phyloP scores from a whole-genome alignment of 2,888 invertebrate genomes.

The Caradrina kadenii region DNA sequence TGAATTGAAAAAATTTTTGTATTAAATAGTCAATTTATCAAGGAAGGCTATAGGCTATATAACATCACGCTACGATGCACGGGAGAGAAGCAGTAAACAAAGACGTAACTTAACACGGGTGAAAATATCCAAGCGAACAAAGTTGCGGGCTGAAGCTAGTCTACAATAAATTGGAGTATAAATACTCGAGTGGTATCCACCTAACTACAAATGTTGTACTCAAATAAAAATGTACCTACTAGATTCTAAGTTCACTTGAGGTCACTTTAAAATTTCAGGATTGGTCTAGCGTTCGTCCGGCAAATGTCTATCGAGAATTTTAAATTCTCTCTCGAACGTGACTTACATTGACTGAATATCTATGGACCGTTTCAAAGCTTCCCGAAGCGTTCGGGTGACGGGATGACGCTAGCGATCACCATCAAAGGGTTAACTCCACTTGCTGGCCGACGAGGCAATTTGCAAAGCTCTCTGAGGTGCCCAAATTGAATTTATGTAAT shows the following conservation, averaged over 20 bases:
- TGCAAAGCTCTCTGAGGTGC: constrained; percentile 82
- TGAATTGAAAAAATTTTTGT: too few relatives aligned
- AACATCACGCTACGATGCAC: too few relatives aligned
- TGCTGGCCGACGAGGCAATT: constrained; percentile 82
- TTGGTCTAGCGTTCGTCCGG: constrained; percentile 59
- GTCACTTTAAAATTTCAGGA: constrained; percentile 64
- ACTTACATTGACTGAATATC: constrained; percentile 66
- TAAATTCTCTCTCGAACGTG: constrained; percentile 65
- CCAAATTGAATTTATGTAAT: constrained; percentile 87
- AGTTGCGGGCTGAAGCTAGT: too few relatives aligned
- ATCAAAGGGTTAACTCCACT: constrained; percentile 82
- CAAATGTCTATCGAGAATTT: constrained; percentile 68
- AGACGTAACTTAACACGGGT: too few relatives aligned
- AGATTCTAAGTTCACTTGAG: constrained; percentile 37
- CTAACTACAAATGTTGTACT: not conserved
- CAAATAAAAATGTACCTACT: constrained; percentile 25
- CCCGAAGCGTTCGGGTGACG: constrained; percentile 73
- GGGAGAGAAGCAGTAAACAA: too few relatives aligned
- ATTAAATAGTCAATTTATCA: too few relatives aligned
- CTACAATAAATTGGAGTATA: too few relatives aligned
- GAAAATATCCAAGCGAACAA: too few relatives aligned
- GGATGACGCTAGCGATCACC: constrained; percentile 74
- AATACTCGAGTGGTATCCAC: not conserved
- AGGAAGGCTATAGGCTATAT: too few relatives aligned
- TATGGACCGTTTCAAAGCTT: constrained; percentile 69